These are phyloP conservation scores for Haliclona indistincta DNA, from an alignment of 37 sponge, comb jelly and placozoan genomes.

Conservation along the genomic window DNA sequence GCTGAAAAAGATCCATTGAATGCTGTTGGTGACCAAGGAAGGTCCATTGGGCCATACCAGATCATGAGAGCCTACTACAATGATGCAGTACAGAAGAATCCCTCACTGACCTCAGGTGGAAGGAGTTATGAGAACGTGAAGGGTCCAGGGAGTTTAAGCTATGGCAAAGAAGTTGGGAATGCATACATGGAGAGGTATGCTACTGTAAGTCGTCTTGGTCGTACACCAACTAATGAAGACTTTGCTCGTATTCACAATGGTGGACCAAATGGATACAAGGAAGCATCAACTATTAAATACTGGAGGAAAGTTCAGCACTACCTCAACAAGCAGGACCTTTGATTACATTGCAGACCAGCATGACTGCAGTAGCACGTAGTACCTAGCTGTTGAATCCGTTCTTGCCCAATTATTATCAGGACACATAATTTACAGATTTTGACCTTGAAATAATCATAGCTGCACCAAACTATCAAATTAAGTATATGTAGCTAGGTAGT, in stretches of 20 bases:
- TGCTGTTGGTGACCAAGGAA: conserved; percentile 23
- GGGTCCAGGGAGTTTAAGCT: conserved; percentile 15
- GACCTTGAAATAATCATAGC: too few species aligned
- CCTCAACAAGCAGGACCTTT: too few species aligned
- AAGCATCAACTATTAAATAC: neutral
- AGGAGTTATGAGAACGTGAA: conserved; percentile 1
- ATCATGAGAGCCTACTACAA: conserved; percentile 36
- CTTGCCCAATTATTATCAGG: too few species aligned
- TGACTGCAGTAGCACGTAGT: too few species aligned
- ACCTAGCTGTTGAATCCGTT: too few species aligned
- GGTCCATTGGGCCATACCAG: conserved; percentile 41
- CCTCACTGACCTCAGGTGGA: conserved; percentile 5
- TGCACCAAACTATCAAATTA: too few species aligned
- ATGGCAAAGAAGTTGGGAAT: too few species aligned
- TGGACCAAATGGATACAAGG: conserved; percentile 6
- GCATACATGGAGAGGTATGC: conserved; percentile 37
- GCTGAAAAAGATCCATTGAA: too few species aligned
- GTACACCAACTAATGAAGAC: conserved; percentile 3
- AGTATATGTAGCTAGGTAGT: too few species aligned
- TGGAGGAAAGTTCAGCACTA: conserved; percentile 2
- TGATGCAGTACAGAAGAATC: conserved; percentile 31
- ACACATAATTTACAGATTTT: too few species aligned
- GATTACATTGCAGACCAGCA: too few species aligned
- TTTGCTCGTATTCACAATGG: conserved; percentile 20
- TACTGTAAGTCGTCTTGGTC: conserved; percentile 19